Percentiles rank a stretch among this genome's conserved stretches.
Conservation (phyloP, 37 sponge, comb jelly and placozoan genomes). For the Axinella damicornis region DNA sequence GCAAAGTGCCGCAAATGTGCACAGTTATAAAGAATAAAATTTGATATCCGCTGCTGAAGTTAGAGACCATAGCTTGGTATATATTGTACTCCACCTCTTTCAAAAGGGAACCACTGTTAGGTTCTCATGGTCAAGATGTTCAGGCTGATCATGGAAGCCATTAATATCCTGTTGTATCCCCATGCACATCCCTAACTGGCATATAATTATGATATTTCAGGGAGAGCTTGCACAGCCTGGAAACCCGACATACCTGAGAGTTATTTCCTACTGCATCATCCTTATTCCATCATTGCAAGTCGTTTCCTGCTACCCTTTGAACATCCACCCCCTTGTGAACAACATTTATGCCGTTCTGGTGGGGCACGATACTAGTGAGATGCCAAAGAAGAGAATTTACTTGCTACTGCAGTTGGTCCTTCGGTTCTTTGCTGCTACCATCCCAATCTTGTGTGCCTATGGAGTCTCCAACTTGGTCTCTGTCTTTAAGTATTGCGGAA, state of each 20-base stretch:
- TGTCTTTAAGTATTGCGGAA: constrained; percentile 67
- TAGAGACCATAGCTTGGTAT: too few relatives aligned
- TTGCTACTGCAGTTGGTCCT: constrained; percentile 19
- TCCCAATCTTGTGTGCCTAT: constrained; percentile 59
- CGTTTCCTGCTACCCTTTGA: constrained; percentile 72
- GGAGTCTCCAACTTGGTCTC: constrained; percentile 74
- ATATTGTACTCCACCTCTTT: too few relatives aligned
- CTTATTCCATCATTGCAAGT: constrained; percentile 79
- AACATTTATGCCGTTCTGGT: constrained; percentile 54
- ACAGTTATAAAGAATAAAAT: too few relatives aligned
- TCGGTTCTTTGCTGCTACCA: constrained; percentile 39
- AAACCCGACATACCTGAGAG: constrained; percentile 23
- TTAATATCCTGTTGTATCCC: constrained; percentile 24
- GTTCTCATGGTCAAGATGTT: too few relatives aligned
- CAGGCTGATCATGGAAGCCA: too few relatives aligned
- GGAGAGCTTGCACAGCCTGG: too few relatives aligned
- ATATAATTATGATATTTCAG: too few relatives aligned
- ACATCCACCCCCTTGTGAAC: constrained; percentile 52
- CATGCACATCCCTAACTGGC: too few relatives aligned
- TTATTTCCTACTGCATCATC: constrained; percentile 71
- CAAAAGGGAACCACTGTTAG: too few relatives aligned
- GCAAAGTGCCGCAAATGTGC: too few relatives aligned
- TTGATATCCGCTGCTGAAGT: too few relatives aligned
- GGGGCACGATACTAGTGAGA: constrained; percentile 30
- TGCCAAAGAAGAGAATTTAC: neutral